phyloP scores from a whole-genome alignment of 2,113 vertebrate species.

The Nettapus auritus region DNA sequence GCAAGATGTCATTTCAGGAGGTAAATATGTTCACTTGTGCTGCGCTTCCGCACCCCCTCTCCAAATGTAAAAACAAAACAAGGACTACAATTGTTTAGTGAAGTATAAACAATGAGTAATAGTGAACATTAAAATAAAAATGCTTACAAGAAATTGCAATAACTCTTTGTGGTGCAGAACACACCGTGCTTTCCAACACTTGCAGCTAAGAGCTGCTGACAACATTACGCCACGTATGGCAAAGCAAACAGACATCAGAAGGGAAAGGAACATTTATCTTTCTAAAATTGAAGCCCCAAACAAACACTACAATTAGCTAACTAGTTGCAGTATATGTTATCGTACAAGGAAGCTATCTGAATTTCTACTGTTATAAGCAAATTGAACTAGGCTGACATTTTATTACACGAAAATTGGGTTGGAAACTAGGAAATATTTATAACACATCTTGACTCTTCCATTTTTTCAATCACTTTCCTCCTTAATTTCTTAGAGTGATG shows the following conservation, averaged over 20 bases:
- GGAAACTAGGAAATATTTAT: not conserved
- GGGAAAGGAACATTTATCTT: not conserved
- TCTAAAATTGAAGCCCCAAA: not conserved
- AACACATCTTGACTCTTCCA: not conserved
- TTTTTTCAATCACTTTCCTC: not conserved
- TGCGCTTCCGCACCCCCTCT: not conserved
- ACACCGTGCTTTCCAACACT: not conserved
- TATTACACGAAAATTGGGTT: not conserved
- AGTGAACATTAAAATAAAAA: not conserved
- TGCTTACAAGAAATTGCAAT: not conserved
- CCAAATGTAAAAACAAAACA: constrained; percentile 11
- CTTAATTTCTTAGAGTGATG: not conserved
- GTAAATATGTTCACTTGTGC: not conserved
- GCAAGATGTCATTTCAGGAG: not conserved
- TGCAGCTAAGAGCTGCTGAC: not conserved
- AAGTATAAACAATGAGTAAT: not conserved
- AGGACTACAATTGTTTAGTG: not conserved
- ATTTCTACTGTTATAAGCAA: not conserved
- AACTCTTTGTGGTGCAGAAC: not conserved
- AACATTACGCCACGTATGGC: not conserved
- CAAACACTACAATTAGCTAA: not conserved
- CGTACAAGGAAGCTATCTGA: not conserved
- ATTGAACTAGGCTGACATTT: not conserved
- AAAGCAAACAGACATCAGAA: not conserved
- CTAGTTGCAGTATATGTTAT: not conserved